A percentile compares a stretch with the other conserved stretches of the same genome.
Conservation (phyloP, 2,797 vertebrate species). For the Eurystomus glaucurus region DNA sequence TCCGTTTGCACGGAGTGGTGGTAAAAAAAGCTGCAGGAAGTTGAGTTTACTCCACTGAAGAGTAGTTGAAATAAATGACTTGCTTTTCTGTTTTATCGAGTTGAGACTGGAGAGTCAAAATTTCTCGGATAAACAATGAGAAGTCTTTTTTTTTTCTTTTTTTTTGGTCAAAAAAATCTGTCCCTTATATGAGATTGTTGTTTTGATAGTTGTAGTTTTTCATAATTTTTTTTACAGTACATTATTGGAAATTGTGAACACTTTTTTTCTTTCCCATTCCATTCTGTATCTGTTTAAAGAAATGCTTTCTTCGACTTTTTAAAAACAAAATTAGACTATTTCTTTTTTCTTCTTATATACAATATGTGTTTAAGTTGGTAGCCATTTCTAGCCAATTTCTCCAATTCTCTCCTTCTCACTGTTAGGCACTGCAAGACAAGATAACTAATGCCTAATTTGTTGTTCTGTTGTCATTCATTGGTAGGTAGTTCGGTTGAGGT, state of each 20-base stretch:
- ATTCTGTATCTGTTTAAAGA: not conserved
- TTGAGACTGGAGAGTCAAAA: not conserved
- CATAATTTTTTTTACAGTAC: not conserved
- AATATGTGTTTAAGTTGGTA: not conserved
- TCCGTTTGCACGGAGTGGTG: not conserved
- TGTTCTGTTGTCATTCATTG: not conserved
- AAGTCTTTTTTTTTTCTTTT: not conserved
- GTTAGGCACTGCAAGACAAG: not conserved
- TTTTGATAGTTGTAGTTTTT: not conserved
- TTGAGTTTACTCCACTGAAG: not conserved
- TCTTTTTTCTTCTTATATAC: not conserved
- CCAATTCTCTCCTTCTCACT: not conserved
- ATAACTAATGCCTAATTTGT: not conserved
- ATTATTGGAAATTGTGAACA: not conserved
- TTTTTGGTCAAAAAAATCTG: not conserved
- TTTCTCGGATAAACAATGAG: not conserved
- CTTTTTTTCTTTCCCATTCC: accelerated
- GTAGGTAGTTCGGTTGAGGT: not conserved
- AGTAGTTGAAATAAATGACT: not conserved
- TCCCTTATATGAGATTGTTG: not conserved
- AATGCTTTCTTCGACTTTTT: not conserved
- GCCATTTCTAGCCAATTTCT: accelerated
- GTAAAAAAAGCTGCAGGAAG: not conserved
- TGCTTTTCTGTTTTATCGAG: accelerated
- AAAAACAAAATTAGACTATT: not conserved